These are phyloP conservation scores for Gortyna flavago DNA, from an alignment of 2,888 invertebrate species.

Conservation along the genomic window DNA sequence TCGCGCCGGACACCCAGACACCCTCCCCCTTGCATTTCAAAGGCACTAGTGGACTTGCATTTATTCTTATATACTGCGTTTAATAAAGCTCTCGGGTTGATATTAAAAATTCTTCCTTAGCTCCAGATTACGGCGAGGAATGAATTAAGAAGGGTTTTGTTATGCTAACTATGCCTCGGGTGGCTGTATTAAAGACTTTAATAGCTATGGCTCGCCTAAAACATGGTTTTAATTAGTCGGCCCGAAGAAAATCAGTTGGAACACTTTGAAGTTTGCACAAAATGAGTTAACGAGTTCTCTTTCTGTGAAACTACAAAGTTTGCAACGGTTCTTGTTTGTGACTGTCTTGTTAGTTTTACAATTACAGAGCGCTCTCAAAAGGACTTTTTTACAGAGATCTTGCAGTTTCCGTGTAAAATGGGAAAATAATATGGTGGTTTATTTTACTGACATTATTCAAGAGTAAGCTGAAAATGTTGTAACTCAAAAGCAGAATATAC, in stretches of 20 bases:
- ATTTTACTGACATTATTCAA: background rate
- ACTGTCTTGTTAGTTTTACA: slow-evolving; percentile 64
- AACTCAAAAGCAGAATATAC: background rate
- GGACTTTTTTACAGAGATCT: slow-evolving; percentile 36
- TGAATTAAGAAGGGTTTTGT: slow-evolving; percentile 76
- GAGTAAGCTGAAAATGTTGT: background rate
- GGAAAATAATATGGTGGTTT: background rate
- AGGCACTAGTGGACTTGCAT: slow-evolving; percentile 79
- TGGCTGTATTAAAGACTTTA: slow-evolving; percentile 59
- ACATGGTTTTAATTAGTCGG: slow-evolving; percentile 69
- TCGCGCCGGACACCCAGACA: slow-evolving; percentile 64
- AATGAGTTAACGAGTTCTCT: slow-evolving; percentile 67
- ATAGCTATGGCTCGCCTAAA: slow-evolving; percentile 61
- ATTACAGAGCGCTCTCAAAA: slow-evolving; percentile 27
- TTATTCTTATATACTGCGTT: slow-evolving; percentile 77
- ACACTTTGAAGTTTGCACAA: slow-evolving; percentile 62
- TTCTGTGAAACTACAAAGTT: slow-evolving; percentile 52
- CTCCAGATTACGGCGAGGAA: slow-evolving; percentile 72
- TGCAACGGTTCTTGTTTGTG: slow-evolving; percentile 54
- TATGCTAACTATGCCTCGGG: slow-evolving; percentile 73
- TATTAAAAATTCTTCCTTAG: slow-evolving; percentile 86
- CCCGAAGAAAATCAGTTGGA: slow-evolving; percentile 60
- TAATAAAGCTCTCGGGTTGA: slow-evolving; percentile 83
- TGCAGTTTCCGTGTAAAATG: slow-evolving; percentile 6
- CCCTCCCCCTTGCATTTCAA: slow-evolving; percentile 69